Conservation (phyloP, 1,140 invertebrate species). For the Charaxes varanes region DNA sequence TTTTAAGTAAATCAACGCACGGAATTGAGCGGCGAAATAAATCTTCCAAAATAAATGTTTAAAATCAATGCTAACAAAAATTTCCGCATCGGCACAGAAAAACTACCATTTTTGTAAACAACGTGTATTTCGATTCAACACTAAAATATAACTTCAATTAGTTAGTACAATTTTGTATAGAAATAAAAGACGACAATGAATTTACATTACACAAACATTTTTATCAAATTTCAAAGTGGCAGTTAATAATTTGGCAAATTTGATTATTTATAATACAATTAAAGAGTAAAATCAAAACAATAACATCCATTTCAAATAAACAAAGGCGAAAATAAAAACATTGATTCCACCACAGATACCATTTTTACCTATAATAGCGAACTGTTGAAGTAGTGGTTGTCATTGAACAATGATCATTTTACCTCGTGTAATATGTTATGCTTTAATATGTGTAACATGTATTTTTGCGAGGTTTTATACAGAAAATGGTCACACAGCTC, state of each 20-base stretch:
- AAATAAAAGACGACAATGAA: slow-evolving; percentile 42
- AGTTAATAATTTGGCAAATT: slow-evolving; percentile 56
- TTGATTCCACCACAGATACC: too few species aligned
- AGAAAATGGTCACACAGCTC: too few species aligned
- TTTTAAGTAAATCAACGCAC: slow-evolving; percentile 25
- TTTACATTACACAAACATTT: slow-evolving; percentile 21
- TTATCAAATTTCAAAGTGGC: slow-evolving; percentile 45
- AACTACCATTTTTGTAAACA: slow-evolving; percentile 46
- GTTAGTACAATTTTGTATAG: slow-evolving; percentile 46
- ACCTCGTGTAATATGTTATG: too few species aligned
- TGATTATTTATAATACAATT: slow-evolving; percentile 24
- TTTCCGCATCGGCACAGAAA: slow-evolving; percentile 30
- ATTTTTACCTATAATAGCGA: too few species aligned
- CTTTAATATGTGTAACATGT: too few species aligned
- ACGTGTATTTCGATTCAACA: slow-evolving; percentile 66
- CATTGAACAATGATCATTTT: too few species aligned
- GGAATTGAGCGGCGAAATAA: slow-evolving; percentile 37
- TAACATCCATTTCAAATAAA: neutral
- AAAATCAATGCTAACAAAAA: slow-evolving; percentile 44
- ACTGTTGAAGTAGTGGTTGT: too few species aligned
- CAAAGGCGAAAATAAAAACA: too few species aligned
- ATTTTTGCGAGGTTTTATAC: too few species aligned
- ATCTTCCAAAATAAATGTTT: slow-evolving; percentile 72
- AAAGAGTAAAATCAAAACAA: neutral
- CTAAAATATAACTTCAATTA: slow-evolving; percentile 61